Percentiles rank a stretch among this genome's conserved stretches.
phyloP scores from a whole-genome alignment of 2,113 vertebrate species.

The Cheirogaleus medius region DNA sequence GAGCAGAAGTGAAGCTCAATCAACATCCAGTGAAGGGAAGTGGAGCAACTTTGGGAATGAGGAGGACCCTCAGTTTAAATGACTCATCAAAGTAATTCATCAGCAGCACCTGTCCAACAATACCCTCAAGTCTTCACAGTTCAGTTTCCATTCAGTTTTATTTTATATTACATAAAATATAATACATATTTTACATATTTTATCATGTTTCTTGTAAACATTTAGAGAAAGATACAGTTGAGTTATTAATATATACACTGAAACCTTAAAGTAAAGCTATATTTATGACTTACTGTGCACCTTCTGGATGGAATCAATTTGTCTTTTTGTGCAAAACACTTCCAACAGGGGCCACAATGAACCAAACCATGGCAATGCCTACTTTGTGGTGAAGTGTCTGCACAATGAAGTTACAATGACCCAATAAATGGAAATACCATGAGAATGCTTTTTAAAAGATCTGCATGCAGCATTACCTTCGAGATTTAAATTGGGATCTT shows the following conservation, averaged over 20 bases:
- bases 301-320: background rate
- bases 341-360: background rate
- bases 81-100: background rate
- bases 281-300: background rate
- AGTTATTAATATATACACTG: background rate
- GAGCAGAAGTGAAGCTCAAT: background rate
- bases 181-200: no score
- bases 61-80: background rate
- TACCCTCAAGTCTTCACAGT: background rate
- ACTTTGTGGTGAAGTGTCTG: background rate
- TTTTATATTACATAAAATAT: no score
- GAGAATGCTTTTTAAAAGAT: background rate
- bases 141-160: background rate
- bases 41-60: background rate
- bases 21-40: background rate
- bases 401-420: background rate
- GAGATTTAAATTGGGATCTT: constrained; percentile 23
- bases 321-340: background rate
- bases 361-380: background rate
- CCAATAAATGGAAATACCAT: background rate
- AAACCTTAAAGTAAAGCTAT: background rate
- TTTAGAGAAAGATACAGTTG: background rate
- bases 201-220: background rate
- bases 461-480: background rate
- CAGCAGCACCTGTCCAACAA: background rate